Conservation (phyloP, 2,888 invertebrate species). For the Campaea margaritaria region DNA sequence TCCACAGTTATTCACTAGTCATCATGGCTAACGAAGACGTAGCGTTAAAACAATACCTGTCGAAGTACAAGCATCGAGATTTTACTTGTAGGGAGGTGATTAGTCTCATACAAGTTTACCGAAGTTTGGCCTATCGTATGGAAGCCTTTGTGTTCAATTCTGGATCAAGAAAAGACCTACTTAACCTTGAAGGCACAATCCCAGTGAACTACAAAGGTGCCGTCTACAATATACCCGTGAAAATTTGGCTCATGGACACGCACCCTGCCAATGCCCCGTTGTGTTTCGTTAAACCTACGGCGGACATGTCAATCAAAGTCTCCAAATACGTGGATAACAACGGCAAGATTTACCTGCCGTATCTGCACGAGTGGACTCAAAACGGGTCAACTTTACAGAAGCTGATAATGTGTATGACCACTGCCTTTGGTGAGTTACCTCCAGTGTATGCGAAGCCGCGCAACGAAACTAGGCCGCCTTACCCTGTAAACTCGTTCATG, state of each 20-base stretch:
- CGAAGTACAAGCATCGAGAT: constrained; percentile 79
- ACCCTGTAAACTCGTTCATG: constrained; percentile 81
- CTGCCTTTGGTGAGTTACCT: constrained; percentile 97
- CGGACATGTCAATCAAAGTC: constrained; percentile 97
- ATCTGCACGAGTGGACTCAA: constrained; percentile 96
- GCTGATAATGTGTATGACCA: constrained; percentile 95
- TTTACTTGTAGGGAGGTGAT: constrained; percentile 76
- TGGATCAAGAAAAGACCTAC: constrained; percentile 91
- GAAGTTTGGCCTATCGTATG: constrained; percentile 75
- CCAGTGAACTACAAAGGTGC: constrained; percentile 96
- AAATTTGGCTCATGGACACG: constrained; percentile 98
- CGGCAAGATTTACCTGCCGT: constrained; percentile 98
- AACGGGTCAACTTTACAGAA: constrained; percentile 94
- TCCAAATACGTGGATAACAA: constrained; percentile 97
- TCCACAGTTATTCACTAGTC: constrained; percentile 16
- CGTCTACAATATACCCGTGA: constrained; percentile 97
- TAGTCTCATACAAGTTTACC: constrained; percentile 75
- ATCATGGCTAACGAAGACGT: constrained; percentile 77
- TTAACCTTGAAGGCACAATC: constrained; percentile 95
- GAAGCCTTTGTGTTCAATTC: constrained; percentile 93
- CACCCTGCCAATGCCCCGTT: constrained; percentile 98
- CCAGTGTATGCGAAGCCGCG: constrained; percentile 94
- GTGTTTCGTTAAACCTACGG: constrained; percentile 96
- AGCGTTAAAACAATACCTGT: constrained; percentile 71
- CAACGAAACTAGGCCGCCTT: constrained; percentile 85